Evolutionary conservation across 2,888 invertebrate species (phyloP).

Genomic region (Leptinotarsa juncta): DNA sequence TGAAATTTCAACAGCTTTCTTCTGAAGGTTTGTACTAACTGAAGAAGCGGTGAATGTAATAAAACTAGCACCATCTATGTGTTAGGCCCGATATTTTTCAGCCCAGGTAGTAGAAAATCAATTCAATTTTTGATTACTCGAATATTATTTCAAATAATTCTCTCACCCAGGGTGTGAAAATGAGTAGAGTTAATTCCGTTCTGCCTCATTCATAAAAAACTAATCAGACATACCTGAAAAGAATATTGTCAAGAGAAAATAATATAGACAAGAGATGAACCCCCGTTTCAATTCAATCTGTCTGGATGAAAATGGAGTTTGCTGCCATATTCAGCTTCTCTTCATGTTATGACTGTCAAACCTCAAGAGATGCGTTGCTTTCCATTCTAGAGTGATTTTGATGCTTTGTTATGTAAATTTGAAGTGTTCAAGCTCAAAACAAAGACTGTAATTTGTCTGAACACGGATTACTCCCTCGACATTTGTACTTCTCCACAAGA

Average conservation of each 20-base stretch:
- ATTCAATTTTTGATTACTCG: too few relatives aligned
- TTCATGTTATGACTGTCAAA: not conserved
- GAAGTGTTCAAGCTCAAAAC: not conserved
- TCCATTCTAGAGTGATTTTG: not conserved
- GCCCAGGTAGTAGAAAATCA: too few relatives aligned
- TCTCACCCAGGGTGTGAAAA: too few relatives aligned
- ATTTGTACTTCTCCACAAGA: not conserved
- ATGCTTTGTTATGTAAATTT: slow-evolving; percentile 2
- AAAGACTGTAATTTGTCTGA: not conserved
- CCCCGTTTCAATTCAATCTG: not conserved
- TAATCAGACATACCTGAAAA: too few relatives aligned
- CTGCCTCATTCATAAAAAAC: too few relatives aligned
- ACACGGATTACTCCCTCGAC: slow-evolving; percentile 3
- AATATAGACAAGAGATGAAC: not conserved
- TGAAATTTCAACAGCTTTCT: too few relatives aligned
- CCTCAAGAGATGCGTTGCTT: not conserved
- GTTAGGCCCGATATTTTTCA: too few relatives aligned
- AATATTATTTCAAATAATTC: too few relatives aligned
- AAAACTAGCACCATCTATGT: too few relatives aligned
- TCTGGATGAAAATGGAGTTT: not conserved
- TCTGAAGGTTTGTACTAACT: too few relatives aligned
- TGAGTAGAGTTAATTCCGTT: too few relatives aligned
- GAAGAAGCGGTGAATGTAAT: too few relatives aligned
- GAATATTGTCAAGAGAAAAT: not conserved
- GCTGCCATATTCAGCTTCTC: not conserved